Evolutionary conservation across 2,113 vertebrate species (phyloP), one percentile per base, ranked within the genome.

Genomic region (Larimichthys crocea): DNA sequence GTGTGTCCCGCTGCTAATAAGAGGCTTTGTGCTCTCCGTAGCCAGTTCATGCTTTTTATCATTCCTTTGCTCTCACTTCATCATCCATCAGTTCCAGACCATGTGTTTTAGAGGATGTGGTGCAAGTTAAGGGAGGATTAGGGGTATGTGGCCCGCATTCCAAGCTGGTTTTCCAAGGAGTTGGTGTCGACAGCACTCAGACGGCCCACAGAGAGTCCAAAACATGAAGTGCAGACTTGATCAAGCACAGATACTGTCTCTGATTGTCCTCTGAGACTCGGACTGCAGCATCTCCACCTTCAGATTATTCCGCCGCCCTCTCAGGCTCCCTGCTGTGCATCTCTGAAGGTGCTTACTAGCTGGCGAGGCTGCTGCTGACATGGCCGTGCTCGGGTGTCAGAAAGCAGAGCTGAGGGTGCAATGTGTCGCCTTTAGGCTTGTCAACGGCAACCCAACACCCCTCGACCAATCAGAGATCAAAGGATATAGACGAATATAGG

Each of bases 381-480:
- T 10, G 52, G 76, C 74, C 24, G 3, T 40, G 80, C 89, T 92
- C 80, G 48, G 86, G 89, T 91, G 89, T 90, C 91, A 49, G 90
- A 89, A 90, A 92, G 85, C 67, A 26, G 81, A 93, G 88, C 67
- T 10, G 80, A 79, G 83, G 59, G 76, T 86, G 88, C 78, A 60
- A 66, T 57, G 64, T 62, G 65, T 84, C 69, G 2, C 73, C 84
- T 74, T 69, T 53, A 68, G 76, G 62, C 62, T 26, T 87, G 89
- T 90, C 78, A 83, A 92, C 83, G 78, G 88, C 84, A 90, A 95
- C 88, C 79, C 26, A 48, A 93, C 84, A 90, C 89, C 69, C 31
- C 29, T 74, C 22, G 5, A 72, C 91, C 91, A 88, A 92, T 90
- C 79, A 79, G 60, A 84, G 82, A 88, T 93, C 87, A 94, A 89